phyloP scores from a whole-genome alignment of 2,888 invertebrate species.

The Hyposoter dolosus region DNA sequence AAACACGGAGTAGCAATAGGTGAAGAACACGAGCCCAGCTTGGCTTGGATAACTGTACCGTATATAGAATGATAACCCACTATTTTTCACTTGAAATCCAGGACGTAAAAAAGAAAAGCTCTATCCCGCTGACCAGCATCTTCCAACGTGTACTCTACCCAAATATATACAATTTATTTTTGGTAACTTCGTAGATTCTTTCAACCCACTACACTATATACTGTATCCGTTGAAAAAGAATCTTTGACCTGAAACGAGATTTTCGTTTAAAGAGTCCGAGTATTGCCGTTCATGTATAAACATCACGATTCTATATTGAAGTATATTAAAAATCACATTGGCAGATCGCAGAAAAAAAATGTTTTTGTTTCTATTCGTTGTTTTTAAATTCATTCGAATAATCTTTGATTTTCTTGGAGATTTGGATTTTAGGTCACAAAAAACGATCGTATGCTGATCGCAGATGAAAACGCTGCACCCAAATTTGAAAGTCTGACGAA shows the following conservation, averaged over 20 bases:
- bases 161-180: conserved; percentile 16
- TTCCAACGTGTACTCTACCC: background rate
- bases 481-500: too few species aligned
- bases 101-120: conserved; percentile 43
- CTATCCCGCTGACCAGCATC: conserved; percentile 51
- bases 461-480: too few species aligned
- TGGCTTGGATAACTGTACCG: conserved; percentile 44
- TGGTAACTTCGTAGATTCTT: background rate
- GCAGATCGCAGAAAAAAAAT: too few species aligned
- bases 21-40: conserved; percentile 31
- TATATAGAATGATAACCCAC: conserved; percentile 52
- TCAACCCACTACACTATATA: background rate
- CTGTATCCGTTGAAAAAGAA: conserved; percentile 3
- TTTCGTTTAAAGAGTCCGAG: conserved; percentile 18
- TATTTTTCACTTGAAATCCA: conserved; percentile 56
- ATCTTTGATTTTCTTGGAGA: too few species aligned
- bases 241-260: conserved; percentile 24
- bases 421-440: too few species aligned
- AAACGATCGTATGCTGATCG: too few species aligned
- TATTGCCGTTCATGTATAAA: background rate
- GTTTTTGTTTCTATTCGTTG: too few species aligned
- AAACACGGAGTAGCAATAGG: conserved; percentile 37
- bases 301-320: background rate
- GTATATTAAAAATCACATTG: background rate
- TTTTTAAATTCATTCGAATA: too few species aligned